Evolutionary conservation across 2,888 invertebrate species (phyloP).

Genomic region (Diaphora mendica): DNA sequence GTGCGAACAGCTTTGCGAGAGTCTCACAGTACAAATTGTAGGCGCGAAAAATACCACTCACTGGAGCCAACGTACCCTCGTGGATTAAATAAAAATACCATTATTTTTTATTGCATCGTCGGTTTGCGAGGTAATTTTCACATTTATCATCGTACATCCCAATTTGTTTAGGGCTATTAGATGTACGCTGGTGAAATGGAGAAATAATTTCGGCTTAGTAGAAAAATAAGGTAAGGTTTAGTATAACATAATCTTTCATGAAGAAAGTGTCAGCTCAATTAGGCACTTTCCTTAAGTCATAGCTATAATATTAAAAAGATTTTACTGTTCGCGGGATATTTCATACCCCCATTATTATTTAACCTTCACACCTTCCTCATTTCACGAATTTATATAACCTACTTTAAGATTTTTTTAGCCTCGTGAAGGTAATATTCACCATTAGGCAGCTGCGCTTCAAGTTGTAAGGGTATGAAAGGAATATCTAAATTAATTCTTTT

Average conservation of each 20-base stretch:
- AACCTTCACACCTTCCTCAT: not conserved
- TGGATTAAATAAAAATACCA: conserved; percentile 57
- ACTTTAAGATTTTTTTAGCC: not conserved
- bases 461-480: not conserved
- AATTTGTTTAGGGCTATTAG: conserved; percentile 47
- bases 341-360: not conserved
- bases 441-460: not conserved
- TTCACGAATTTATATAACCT: not conserved
- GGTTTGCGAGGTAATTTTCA: conserved; percentile 43
- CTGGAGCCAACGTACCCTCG: conserved; percentile 32
- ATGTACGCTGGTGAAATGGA: not conserved
- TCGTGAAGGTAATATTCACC: not conserved
- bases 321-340: not conserved
- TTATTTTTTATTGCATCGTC: conserved; percentile 52
- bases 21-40: conserved; percentile 55
- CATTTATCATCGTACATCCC: conserved; percentile 33
- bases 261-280: not conserved
- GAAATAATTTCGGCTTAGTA: not conserved
- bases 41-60: conserved; percentile 59
- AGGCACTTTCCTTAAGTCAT: not conserved
- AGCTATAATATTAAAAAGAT: not conserved
- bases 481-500: too few relatives aligned
- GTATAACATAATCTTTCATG: not conserved
- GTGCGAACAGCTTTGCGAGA: conserved; percentile 56
- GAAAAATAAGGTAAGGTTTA: not conserved